Evolutionary conservation across 2,797 vertebrate genomes (phyloP).

Genomic region (Crax fasciolata): DNA sequence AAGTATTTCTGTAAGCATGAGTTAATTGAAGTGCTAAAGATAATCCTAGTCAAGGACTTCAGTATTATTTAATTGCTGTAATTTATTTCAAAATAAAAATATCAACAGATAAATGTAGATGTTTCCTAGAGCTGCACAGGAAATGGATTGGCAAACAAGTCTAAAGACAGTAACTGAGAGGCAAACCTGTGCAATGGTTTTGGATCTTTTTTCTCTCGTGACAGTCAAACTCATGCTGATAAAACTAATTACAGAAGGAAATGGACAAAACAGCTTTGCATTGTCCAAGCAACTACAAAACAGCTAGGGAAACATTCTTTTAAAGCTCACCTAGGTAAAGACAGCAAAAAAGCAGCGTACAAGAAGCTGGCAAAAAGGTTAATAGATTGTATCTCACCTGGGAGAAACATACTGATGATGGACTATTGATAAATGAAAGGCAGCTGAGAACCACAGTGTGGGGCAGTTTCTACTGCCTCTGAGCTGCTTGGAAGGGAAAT

Average conservation of each 20-base stretch:
- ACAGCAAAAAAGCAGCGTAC: constrained; percentile 4
- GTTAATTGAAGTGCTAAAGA: constrained; percentile 45
- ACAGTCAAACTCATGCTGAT: constrained; percentile 10
- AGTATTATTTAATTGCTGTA: constrained; percentile 9
- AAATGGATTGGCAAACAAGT: neutral
- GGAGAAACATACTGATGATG: constrained; percentile 14
- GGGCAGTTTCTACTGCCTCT: constrained; percentile 21
- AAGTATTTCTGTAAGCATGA: neutral
- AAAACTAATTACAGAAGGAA: constrained; percentile 41
- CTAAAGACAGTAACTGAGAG: neutral
- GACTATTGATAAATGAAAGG: neutral
- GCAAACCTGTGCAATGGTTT: neutral
- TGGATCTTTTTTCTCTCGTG: neutral
- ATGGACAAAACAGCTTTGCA: neutral
- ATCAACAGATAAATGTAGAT: neutral
- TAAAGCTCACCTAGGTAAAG: constrained; percentile 28
- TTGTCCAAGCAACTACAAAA: constrained; percentile 37
- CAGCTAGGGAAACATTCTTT: neutral
- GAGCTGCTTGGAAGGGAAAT: constrained; percentile 25
- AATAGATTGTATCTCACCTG: constrained; percentile 56
- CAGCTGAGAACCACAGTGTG: neutral
- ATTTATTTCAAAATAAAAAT: constrained; percentile 33
- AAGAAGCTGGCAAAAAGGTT: constrained; percentile 47
- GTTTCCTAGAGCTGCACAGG: constrained; percentile 18
- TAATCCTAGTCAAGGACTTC: constrained; percentile 19